These are phyloP conservation scores for Orchesellides sinensis DNA, from an alignment of 2,888 invertebrate species.

Conservation along the genomic window DNA sequence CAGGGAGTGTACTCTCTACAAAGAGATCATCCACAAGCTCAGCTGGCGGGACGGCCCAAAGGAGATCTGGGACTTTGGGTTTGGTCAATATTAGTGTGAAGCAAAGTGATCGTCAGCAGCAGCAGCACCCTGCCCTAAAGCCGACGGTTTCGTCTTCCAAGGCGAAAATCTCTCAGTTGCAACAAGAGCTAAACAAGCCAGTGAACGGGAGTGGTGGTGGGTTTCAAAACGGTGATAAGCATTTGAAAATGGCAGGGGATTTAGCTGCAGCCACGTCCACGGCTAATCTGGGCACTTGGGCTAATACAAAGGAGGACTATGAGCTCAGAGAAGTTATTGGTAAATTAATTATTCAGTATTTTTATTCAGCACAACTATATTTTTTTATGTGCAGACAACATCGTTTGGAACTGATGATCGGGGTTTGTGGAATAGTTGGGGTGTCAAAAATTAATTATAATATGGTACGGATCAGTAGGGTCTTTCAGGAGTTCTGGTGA, in stretches of 20 bases:
- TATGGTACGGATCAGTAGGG: no score
- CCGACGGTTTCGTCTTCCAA: conserved; percentile 56
- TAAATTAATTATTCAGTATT: conserved; percentile 76
- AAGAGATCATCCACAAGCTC: conserved; percentile 62
- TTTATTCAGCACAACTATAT: no score
- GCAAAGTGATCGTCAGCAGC: conserved; percentile 31
- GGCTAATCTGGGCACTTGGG: conserved; percentile 81
- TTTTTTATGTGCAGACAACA: no score
- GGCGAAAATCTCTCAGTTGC: conserved; percentile 60
- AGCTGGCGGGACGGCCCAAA: conserved; percentile 71
- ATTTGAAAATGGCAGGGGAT: conserved; percentile 70
- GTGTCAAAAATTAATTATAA: no score
- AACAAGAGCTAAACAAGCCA: conserved; percentile 40
- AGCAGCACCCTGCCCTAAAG: conserved; percentile 11
- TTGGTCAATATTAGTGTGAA: conserved; percentile 63
- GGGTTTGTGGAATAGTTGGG: no score
- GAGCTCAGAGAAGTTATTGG: conserved; percentile 95
- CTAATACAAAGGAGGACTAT: conserved; percentile 94
- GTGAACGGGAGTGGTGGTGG: conserved; percentile 52
- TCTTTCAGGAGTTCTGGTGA: no score
- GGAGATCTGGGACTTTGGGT: conserved; percentile 69
- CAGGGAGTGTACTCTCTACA: conserved; percentile 63
- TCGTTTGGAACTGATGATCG: no score
- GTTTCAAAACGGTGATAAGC: conserved; percentile 33
- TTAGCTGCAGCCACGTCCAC: conserved; percentile 71